phyloP scores from a whole-genome alignment of 2,113 vertebrate species.

The Hystrix brachyura region DNA sequence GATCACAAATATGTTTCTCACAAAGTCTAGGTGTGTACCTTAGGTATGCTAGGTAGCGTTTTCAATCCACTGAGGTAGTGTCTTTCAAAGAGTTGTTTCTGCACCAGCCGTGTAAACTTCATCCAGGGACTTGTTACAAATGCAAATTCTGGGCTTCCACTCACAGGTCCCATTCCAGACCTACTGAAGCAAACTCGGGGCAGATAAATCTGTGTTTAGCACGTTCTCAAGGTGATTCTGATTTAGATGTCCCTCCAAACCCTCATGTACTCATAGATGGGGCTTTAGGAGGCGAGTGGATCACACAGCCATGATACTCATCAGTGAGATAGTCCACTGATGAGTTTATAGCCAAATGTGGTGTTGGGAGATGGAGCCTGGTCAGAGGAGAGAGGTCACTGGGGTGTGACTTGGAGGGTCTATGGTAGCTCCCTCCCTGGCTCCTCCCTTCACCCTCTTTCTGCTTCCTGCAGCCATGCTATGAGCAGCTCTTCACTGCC shows the following conservation, averaged over 20 bases:
- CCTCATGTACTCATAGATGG: neutral
- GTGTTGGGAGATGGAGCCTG: neutral
- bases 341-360: neutral
- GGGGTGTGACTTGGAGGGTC: neutral
- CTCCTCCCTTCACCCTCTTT: neutral
- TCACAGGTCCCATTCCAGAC: neutral
- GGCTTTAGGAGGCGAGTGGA: neutral
- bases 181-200: neutral
- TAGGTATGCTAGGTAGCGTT: accelerated
- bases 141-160: no score
- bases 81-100: no score
- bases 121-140: no score
- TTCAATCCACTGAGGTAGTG: neutral
- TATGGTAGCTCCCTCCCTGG: neutral
- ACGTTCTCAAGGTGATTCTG: neutral
- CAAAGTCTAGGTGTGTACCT: accelerated
- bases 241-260: neutral
- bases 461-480: neutral
- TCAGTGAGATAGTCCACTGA: neutral
- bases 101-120: accelerated
- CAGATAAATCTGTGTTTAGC: neutral
- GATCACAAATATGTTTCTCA: neutral
- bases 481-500: neutral
- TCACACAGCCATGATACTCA: no score
- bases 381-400: no score